Percentiles rank a stretch among this genome's conserved stretches.
Evolutionary conservation across 2,888 invertebrate species (phyloP).

Genomic region (Taphrorychus bicolor): DNA sequence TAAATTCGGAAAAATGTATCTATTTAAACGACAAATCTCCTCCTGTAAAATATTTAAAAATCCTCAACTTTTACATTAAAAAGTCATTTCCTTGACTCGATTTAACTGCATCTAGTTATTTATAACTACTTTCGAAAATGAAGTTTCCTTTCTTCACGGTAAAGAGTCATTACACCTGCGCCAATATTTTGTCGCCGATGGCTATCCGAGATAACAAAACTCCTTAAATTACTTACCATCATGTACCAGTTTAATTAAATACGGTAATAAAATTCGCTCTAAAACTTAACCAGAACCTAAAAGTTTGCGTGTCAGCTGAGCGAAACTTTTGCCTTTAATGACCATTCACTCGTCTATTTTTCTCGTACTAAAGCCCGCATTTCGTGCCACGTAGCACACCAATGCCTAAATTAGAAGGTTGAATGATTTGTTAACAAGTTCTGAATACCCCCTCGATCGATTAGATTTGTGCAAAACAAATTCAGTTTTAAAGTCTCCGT

Average conservation of each 20-base stretch:
- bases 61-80: too few species aligned
- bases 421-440: slow-evolving; percentile 4
- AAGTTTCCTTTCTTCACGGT: too few species aligned
- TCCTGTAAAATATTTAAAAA: too few species aligned
- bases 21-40: too few species aligned
- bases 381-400: background rate
- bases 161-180: too few species aligned
- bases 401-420: background rate
- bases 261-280: background rate
- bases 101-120: too few species aligned
- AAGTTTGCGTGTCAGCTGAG: background rate
- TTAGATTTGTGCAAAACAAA: background rate
- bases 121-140: too few species aligned
- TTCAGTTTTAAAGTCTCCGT: background rate
- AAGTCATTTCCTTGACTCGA: too few species aligned
- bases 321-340: background rate
- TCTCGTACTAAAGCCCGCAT: slow-evolving; percentile 4
- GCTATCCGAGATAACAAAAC: too few species aligned
- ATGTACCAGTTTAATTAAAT: background rate
- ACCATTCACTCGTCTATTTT: slow-evolving; percentile 3
- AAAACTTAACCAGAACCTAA: background rate
- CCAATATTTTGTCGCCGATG: too few species aligned
- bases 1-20: too few species aligned
- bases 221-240: background rate
- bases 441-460: background rate